Evolutionary conservation across 2,888 invertebrate species (phyloP), one percentile per base, ranked within the genome.

Genomic region (Notocelia uddmanniana): DNA sequence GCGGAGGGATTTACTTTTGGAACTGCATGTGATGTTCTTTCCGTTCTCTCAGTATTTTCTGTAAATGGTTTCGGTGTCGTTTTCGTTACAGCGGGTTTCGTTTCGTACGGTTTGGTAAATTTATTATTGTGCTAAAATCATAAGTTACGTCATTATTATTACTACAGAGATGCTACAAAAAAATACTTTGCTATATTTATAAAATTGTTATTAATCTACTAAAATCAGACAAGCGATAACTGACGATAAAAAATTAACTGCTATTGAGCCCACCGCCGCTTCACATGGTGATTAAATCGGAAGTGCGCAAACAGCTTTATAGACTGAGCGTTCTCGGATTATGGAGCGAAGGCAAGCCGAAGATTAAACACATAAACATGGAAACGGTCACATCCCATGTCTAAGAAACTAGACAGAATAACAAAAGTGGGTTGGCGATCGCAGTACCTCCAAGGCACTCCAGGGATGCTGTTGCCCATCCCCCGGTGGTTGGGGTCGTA

Each of bases 101-200:
- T 63, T 69, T 77, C 77, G 67, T 55, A 66, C 19, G 74, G 21
- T 69, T 70, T 68, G 19, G 31, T 69, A 55, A 72, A 73, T 73
- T 74, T 76, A 68, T 73, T 75, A 62, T 70, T 73, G 62, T 75
- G 73, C 67, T 74, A 68, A 50, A 74, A 71, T 58, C 10, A 58
- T 63, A 59, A 48, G 63, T 62, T 13, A 34, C 26, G 13, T 37
- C 21, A 37, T 37, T 37, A 37, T 13, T 37, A 37, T 0, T 13
- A 13, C 37, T 13, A 45, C 45, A n/a, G n/a, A 45, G 45, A 8
- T 0, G 8, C 0, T 8, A 45, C 10, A 58, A 45, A 45, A 45
- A n/a, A 13, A 45, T n/a, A 45, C 6, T 45, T n/a, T 45, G 45
- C 45, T 5, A 45, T 15, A 15, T 41, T 15, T 15, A n/a, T 9